Conservation (phyloP, 2,113 vertebrate genomes). For the Melanerpes formicivorus region DNA sequence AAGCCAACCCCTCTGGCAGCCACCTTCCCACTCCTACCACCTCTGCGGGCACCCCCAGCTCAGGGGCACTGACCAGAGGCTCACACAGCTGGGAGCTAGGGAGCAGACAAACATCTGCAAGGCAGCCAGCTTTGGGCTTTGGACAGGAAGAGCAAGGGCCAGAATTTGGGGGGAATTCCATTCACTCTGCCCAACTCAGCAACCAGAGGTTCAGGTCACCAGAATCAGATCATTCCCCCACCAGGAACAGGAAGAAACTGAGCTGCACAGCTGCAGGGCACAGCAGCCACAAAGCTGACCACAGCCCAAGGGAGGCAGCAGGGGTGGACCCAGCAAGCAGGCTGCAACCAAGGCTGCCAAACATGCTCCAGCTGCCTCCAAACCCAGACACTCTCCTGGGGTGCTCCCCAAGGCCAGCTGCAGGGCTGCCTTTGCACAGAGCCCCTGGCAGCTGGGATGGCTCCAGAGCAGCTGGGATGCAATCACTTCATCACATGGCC, state of each 20-base stretch:
- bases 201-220: neutral
- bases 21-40: neutral
- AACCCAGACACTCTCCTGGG: neutral
- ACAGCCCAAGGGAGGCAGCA: neutral
- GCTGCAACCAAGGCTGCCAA: neutral
- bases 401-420: neutral
- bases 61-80: neutral
- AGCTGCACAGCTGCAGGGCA: constrained; percentile 12
- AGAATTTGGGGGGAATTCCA: constrained; percentile 2
- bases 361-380: neutral
- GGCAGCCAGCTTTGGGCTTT: neutral
- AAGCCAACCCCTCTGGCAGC: neutral
- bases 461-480: neutral
- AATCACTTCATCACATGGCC: neutral
- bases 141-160: neutral
- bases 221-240: neutral
- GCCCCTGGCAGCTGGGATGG: neutral
- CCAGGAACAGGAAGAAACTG: neutral
- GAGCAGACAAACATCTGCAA: neutral
- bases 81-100: neutral
- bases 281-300: neutral
- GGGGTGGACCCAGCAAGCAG: neutral
- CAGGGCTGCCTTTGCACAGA: neutral
- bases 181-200: neutral
- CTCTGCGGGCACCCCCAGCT: neutral